Evolutionary conservation across 2,888 invertebrate genomes (phyloP).

Genomic region (Pimpla rufipes): DNA sequence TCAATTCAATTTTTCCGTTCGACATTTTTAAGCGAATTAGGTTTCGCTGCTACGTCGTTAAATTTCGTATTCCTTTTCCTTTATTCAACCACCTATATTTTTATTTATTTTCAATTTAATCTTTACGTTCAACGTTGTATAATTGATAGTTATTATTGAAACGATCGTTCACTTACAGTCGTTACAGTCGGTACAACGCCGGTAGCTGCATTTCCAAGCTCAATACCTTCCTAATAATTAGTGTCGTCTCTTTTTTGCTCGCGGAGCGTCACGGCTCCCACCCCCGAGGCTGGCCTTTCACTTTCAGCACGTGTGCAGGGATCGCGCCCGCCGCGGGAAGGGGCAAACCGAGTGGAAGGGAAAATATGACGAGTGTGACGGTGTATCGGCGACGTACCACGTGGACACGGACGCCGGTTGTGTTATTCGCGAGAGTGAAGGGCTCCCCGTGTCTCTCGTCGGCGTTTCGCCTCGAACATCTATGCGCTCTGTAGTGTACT

Average conservation of each 20-base stretch:
- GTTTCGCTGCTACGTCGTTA: too few species aligned
- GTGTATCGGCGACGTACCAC: conserved; percentile 42
- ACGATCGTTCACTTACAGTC: background rate
- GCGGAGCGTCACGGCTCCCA: background rate
- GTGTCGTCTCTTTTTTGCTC: conserved; percentile 17
- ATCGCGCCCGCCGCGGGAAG: background rate
- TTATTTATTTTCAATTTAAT: background rate
- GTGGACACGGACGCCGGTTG: conserved; percentile 62
- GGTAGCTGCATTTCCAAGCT: background rate
- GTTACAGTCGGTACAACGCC: background rate
- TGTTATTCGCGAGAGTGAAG: conserved; percentile 59
- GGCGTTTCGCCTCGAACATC: conserved; percentile 21
- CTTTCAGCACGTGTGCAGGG: conserved; percentile 54
- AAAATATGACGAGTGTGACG: conserved; percentile 34
- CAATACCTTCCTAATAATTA: conserved; percentile 1
- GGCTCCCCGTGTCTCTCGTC: conserved; percentile 2
- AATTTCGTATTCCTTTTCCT: too few species aligned
- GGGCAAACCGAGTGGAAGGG: conserved; percentile 9
- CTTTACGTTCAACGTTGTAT: background rate
- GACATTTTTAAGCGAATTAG: too few species aligned
- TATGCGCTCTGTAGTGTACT: conserved; percentile 13
- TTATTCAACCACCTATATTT: too few species aligned
- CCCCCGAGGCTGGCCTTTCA: conserved; percentile 53
- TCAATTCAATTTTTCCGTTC: too few species aligned
- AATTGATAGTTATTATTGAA: background rate